Conservation (phyloP, 1,140 invertebrate species). For the Periplaneta americana region DNA sequence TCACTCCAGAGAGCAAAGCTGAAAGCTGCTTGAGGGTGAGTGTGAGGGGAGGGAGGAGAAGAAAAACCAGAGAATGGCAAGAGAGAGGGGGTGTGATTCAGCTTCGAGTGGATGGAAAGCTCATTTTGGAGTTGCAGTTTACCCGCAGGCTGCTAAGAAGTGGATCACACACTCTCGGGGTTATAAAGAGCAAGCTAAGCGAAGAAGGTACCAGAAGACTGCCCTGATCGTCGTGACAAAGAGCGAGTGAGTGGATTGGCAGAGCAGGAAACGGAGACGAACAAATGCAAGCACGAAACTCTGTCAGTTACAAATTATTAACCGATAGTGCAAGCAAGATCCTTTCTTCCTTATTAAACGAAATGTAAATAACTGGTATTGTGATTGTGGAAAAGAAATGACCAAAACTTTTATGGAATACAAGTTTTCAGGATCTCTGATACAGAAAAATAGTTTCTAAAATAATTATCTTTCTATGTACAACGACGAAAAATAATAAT, state of each 20-base stretch:
- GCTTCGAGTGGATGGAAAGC: slow-evolving; percentile 4
- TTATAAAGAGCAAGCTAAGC: not conserved
- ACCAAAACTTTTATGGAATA: no score
- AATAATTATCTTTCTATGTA: no score
- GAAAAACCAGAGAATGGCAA: not conserved
- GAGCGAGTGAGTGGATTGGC: no score
- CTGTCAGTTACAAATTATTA: no score
- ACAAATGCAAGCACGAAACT: no score
- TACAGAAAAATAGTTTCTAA: no score
- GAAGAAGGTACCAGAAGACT: not conserved
- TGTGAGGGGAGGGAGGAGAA: not conserved
- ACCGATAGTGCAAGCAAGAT: no score
- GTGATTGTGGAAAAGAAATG: no score
- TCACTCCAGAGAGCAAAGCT: not conserved
- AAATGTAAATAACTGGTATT: no score
- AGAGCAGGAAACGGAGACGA: not conserved
- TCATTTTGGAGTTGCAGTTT: slow-evolving; percentile 4
- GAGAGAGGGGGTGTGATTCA: not conserved
- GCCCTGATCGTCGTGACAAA: not conserved
- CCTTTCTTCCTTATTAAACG: no score
- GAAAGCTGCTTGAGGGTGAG: not conserved
- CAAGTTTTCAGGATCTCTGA: no score
- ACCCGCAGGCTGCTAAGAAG: not conserved
- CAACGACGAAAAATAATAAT: no score
- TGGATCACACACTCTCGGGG: not conserved